Evolutionary conservation across 2,888 invertebrate species (phyloP).

Genomic region (Rapana venosa): DNA sequence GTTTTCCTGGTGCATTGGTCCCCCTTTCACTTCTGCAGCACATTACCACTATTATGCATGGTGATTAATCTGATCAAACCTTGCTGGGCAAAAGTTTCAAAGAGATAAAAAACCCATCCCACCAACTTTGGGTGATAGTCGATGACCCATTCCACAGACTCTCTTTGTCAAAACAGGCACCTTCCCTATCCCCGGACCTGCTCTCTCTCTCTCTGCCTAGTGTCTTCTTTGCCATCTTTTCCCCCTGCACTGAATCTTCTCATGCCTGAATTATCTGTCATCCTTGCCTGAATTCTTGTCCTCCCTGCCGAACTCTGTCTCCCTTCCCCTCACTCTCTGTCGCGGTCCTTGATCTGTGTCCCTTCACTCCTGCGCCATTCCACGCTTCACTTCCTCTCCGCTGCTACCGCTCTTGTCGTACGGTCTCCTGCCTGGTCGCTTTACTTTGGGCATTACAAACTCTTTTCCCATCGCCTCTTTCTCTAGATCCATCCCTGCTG

Average conservation of each 20-base stretch:
- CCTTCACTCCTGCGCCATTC: constrained; percentile 22
- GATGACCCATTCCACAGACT: background rate
- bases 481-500: background rate
- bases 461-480: background rate
- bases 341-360: background rate
- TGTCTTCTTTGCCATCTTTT: background rate
- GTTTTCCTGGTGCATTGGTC: background rate
- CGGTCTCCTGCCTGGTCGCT: constrained; percentile 3
- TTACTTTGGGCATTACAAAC: constrained; percentile 10
- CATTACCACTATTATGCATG: no score
- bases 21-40: background rate
- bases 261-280: no score
- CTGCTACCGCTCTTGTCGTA: constrained; percentile 28
- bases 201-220: background rate
- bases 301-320: no score
- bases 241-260: no score
- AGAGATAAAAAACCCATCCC: background rate
- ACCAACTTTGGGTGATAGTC: background rate
- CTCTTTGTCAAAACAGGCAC: background rate
- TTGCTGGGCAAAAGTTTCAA: constrained; percentile 2
- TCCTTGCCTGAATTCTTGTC: background rate
- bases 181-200: constrained; percentile 6
- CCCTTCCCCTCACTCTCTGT: background rate
- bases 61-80: constrained; percentile 12
- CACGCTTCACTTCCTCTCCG: constrained; percentile 36